A percentile compares a stretch with the other conserved stretches of the same genome.
Evolutionary conservation across 2,113 vertebrate species (phyloP).

Genomic region (Engraulis encrasicolus): DNA sequence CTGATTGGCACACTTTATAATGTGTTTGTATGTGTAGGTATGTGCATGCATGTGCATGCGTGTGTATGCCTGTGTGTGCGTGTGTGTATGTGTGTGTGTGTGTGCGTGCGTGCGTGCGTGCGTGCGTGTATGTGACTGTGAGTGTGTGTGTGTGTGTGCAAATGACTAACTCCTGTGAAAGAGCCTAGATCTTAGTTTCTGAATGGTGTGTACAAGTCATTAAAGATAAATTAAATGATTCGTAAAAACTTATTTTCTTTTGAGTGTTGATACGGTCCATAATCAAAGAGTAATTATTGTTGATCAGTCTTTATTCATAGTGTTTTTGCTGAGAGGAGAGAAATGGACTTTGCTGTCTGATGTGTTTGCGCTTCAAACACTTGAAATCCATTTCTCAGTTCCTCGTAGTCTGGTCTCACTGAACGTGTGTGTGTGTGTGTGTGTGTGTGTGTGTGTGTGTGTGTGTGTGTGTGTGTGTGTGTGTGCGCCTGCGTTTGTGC

Average conservation of each 20-base stretch:
- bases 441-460: background rate
- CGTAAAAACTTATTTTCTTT: background rate
- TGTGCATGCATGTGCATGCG: background rate
- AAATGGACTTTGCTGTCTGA: background rate
- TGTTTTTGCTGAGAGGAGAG: background rate
- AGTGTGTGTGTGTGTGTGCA: background rate
- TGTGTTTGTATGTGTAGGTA: background rate
- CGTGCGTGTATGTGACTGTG: background rate
- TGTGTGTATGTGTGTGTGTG: background rate
- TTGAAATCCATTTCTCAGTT: no score
- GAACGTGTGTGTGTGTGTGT: background rate
- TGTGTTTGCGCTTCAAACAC: background rate
- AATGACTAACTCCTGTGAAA: background rate
- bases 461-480: background rate
- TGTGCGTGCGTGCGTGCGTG: background rate
- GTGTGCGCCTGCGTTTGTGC: background rate
- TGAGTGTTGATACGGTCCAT: background rate
- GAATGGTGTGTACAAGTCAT: background rate
- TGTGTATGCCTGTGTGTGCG: background rate
- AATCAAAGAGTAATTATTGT: background rate
- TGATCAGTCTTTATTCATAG: background rate
- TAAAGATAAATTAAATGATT: background rate
- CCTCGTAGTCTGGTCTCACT: no score
- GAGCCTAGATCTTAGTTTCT: background rate
- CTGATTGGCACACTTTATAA: background rate